These are phyloP conservation scores for Amblyopsis hoosieri DNA, from an alignment of 2,797 vertebrate species.

Conservation along the genomic window DNA sequence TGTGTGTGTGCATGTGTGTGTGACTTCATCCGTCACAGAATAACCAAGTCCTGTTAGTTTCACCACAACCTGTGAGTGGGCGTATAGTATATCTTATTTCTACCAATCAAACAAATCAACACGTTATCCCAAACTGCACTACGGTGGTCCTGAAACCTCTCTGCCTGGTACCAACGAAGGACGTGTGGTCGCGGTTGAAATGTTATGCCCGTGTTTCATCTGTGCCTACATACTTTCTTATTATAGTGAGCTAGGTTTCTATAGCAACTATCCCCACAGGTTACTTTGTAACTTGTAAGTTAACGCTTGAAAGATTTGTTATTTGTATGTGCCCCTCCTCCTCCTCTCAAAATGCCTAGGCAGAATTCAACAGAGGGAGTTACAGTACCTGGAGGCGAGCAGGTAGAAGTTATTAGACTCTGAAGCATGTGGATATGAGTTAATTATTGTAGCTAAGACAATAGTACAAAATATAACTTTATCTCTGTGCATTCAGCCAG, in stretches of 20 bases:
- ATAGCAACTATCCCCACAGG: conserved; percentile 76
- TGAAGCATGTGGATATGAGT: neutral
- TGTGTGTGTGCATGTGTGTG: neutral
- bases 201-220: conserved; percentile 39
- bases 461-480: conserved; percentile 10
- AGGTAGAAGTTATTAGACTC: conserved; percentile 11
- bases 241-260: conserved; percentile 75
- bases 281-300: conserved; percentile 75
- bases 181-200: conserved; percentile 44
- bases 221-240: conserved; percentile 52
- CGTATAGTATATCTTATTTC: conserved; percentile 8
- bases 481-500: conserved; percentile 19
- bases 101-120: conserved; percentile 17
- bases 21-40: conserved; percentile 14
- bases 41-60: conserved; percentile 14
- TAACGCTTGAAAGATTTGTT: conserved; percentile 73
- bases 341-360: conserved; percentile 50
- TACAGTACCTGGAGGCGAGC: conserved; percentile 22
- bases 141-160: conserved; percentile 28
- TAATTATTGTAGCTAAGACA: conserved; percentile 8
- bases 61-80: neutral
- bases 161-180: conserved; percentile 16
- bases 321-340: conserved; percentile 13
- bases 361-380: conserved; percentile 29
- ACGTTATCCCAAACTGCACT: conserved; percentile 11